These are phyloP conservation scores for Limosa lapponica DNA, from an alignment of 2,797 vertebrate species.

Conservation along the genomic window DNA sequence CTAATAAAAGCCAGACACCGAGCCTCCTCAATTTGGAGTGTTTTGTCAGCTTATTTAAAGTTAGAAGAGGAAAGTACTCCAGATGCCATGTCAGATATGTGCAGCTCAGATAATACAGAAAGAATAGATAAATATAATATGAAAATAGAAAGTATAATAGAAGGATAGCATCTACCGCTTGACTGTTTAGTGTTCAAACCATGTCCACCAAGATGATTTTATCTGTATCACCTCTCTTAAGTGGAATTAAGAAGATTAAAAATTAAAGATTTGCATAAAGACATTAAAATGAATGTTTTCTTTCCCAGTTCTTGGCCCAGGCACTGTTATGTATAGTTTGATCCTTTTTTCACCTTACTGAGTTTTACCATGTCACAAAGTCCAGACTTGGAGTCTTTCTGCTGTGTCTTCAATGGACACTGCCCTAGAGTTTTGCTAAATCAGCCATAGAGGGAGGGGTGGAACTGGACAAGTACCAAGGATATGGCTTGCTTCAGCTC, in stretches of 20 bases:
- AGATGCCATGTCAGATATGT: neutral
- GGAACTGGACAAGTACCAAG: neutral
- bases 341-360: neutral
- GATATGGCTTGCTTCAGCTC: neutral
- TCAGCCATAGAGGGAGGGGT: neutral
- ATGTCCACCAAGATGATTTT: neutral
- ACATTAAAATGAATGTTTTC: neutral
- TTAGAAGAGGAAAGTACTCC: constrained; percentile 1
- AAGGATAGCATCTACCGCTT: neutral
- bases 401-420: neutral
- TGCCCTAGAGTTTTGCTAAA: neutral
- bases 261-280: neutral
- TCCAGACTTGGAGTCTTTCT: neutral
- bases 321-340: neutral
- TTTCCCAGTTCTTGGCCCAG: neutral
- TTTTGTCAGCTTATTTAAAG: constrained; percentile 18
- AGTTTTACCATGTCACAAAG: neutral
- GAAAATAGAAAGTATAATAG: neutral
- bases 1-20: constrained; percentile 24
- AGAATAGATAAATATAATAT: neutral
- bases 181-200: neutral
- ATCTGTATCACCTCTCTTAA: neutral
- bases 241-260: neutral
- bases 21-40: neutral
- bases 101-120: neutral